Evolutionary conservation across 1,140 invertebrate genomes (phyloP), one percentile per base, ranked within the genome.

Genomic region (Tetramorium parvispinum): DNA sequence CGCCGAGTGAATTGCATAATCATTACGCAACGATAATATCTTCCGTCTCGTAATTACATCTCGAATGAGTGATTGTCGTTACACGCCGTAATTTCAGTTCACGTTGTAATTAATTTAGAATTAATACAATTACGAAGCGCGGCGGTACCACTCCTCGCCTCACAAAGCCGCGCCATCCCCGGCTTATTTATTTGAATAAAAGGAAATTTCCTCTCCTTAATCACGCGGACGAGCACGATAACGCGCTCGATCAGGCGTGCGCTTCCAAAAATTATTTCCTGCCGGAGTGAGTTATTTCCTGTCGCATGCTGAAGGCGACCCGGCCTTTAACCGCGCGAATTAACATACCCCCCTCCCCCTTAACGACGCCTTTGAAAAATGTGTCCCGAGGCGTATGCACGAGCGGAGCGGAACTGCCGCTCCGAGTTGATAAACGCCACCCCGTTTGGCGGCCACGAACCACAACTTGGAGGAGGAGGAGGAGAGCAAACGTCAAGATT

Each of bases 401-500:
- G 8, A 27, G 16, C 5, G n/a, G 3, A 32, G 40, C 4, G 16
- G 2, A 51, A 37, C 46, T n/a, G 49, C 18, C 21, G 32, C 32
- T 27, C 16, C 37, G 2, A 11, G 7, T 43, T 57, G 88, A 88
- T 61, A 61, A 89, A 82, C 68, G 76, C 51, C 63, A 27, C 1
- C n/a, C 5, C 21, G 0, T 10, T 53, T 53, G 16, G 53, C 11
- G 21, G 11, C 8, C 53, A 27, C 40, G 32, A 59, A 88, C 59
- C 61, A 66, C 13, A 27, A 57, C 21, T 4, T 32, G 32, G 4
- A 32, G 32, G 32, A 32, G 61, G 32, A 32, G 61, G 32, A 66
- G 40, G 16, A 27, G 8, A 66, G 53, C 4, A 71, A 43, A 24
- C 46, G 18, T 3, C 24, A 40, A 87, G 88, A 89, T 89, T 87